Percentiles rank a stretch among this genome's conserved stretches.
Evolutionary conservation across 1,140 invertebrate genomes (phyloP).

Genomic region (Scaptomyza montana): DNA sequence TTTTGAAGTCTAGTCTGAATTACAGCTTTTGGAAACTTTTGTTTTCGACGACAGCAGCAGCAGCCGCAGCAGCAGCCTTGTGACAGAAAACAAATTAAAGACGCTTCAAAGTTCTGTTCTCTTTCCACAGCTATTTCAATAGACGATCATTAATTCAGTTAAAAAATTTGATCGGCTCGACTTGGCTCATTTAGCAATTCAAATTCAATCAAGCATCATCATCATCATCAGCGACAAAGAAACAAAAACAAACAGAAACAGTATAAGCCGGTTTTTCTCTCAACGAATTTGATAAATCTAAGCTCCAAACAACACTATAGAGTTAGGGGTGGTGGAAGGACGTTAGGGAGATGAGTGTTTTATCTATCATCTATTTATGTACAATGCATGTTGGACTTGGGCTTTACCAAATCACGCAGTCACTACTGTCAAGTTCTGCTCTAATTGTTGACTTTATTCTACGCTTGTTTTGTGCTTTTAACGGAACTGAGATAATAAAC

Average conservation of each 20-base stretch:
- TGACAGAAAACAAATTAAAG: slow-evolving; percentile 35
- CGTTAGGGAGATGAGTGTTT: neutral
- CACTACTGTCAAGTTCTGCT: slow-evolving; percentile 43
- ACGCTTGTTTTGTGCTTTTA: slow-evolving; percentile 46
- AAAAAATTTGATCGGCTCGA: slow-evolving; percentile 51
- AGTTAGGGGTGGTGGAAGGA: neutral
- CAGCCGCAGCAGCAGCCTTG: slow-evolving; percentile 35
- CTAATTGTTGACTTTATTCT: slow-evolving; percentile 51
- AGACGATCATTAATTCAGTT: slow-evolving; percentile 68
- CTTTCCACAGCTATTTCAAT: slow-evolving; percentile 52
- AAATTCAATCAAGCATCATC: slow-evolving; percentile 67
- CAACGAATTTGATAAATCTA: slow-evolving; percentile 23
- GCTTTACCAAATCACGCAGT: slow-evolving; percentile 35
- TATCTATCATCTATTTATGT: slow-evolving; percentile 8
- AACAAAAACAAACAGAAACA: neutral
- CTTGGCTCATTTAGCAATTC: slow-evolving; percentile 68
- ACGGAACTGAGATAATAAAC: slow-evolving; percentile 49
- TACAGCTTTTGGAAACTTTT: slow-evolving; percentile 38
- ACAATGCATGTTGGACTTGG: slow-evolving; percentile 6
- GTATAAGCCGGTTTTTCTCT: slow-evolving; percentile 33
- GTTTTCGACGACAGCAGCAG: slow-evolving; percentile 38
- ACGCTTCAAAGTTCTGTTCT: slow-evolving; percentile 37
- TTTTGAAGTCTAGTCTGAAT: slow-evolving; percentile 1
- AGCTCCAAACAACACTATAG: neutral
- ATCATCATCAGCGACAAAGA: neutral